Conservation (phyloP, 1,140 invertebrate genomes). For the Drosophila sulfurigaster region DNA sequence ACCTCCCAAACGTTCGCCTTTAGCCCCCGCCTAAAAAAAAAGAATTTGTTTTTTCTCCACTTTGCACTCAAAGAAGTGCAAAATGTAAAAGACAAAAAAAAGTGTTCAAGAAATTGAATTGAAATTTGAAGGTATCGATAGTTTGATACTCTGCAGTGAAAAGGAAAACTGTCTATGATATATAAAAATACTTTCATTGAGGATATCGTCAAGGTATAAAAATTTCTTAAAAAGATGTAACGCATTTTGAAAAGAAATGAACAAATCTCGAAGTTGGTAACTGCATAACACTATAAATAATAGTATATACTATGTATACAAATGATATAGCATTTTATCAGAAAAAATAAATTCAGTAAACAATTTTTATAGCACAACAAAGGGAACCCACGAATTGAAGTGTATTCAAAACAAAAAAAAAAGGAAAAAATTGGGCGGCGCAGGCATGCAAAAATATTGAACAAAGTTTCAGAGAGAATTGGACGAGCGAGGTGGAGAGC, state of each 20-base stretch:
- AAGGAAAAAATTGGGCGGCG: slow-evolving; percentile 41
- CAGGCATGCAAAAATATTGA: slow-evolving; percentile 69
- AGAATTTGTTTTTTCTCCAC: slow-evolving; percentile 44
- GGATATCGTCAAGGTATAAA: no score
- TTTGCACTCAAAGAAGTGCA: slow-evolving; percentile 60
- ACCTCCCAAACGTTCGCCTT: background rate
- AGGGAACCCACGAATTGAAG: slow-evolving; percentile 32
- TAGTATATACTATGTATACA: background rate
- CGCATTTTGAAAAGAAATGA: no score
- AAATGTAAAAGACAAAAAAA: slow-evolving; percentile 58
- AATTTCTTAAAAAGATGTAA: no score
- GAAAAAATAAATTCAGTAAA: no score
- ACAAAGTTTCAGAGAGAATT: slow-evolving; percentile 56
- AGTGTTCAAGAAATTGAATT: slow-evolving; percentile 46
- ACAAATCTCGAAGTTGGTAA: no score
- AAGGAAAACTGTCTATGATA: background rate
- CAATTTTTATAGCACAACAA: background rate
- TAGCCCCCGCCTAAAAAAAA: slow-evolving; percentile 27
- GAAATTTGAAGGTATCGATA: background rate
- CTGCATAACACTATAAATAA: background rate
- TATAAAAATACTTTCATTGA: no score
- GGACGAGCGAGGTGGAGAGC: slow-evolving; percentile 27
- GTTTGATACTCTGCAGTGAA: slow-evolving; percentile 16
- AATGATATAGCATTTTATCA: background rate
- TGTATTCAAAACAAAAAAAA: background rate